Evolutionary conservation across 2,113 vertebrate species (phyloP).

Genomic region (Ammospiza caudacuta): DNA sequence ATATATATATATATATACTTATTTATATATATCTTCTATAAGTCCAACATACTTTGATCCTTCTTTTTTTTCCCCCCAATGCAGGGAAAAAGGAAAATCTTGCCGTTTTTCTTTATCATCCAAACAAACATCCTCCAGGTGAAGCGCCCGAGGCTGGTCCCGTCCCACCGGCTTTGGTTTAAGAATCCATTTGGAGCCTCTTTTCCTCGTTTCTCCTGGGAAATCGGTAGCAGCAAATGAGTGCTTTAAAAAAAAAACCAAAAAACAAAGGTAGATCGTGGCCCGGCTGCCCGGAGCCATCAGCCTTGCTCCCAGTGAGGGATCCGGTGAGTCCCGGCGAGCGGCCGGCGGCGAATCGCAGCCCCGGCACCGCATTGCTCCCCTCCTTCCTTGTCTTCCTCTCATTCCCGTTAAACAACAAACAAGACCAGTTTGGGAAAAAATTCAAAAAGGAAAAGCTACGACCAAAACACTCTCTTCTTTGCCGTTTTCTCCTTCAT

Average conservation of each 20-base stretch:
- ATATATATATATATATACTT: slow-evolving; percentile 73
- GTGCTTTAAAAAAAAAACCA: slow-evolving; percentile 39
- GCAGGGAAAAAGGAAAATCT: slow-evolving; percentile 32
- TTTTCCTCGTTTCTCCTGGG: slow-evolving; percentile 54
- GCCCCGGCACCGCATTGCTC: background rate
- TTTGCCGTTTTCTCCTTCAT: background rate
- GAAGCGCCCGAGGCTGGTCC: slow-evolving; percentile 62
- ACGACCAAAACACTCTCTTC: slow-evolving; percentile 60
- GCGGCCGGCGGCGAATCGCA: background rate
- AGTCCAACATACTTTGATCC: slow-evolving; percentile 65
- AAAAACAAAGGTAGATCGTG: slow-evolving; percentile 18
- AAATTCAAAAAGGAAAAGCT: slow-evolving; percentile 44
- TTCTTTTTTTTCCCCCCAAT: background rate
- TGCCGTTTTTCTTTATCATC: background rate
- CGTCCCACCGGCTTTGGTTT: slow-evolving; percentile 74
- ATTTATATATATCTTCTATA: slow-evolving; percentile 74
- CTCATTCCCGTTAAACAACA: slow-evolving; percentile 41
- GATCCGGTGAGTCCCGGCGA: slow-evolving; percentile 3
- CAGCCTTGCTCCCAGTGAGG: background rate
- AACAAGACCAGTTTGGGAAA: slow-evolving; percentile 38
- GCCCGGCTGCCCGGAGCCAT: background rate
- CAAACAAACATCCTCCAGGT: slow-evolving; percentile 53
- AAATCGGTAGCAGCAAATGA: slow-evolving; percentile 62
- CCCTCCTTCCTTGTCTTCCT: slow-evolving; percentile 61
- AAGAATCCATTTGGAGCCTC: slow-evolving; percentile 60